phyloP scores from a whole-genome alignment of 2,797 vertebrate species.

The Tympanoctomys barrerae region DNA sequence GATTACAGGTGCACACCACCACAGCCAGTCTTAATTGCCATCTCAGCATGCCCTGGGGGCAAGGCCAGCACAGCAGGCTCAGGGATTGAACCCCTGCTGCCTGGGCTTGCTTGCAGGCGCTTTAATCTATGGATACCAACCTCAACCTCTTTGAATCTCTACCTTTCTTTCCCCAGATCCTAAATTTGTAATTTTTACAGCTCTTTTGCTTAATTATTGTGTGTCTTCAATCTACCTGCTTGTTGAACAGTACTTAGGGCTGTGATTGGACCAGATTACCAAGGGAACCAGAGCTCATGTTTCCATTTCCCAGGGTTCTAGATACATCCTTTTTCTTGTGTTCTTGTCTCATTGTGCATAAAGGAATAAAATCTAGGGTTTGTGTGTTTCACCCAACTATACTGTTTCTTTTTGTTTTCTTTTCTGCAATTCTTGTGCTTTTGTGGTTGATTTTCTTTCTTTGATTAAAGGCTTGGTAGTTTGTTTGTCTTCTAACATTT shows the following conservation, averaged over 20 bases:
- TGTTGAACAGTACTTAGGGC: not conserved
- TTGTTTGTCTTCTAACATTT: not conserved
- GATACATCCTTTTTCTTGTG: not conserved
- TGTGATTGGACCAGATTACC: not conserved
- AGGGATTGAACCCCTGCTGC: no score
- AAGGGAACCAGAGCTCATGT: not conserved
- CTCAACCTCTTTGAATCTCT: not conserved
- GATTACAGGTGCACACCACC: no score
- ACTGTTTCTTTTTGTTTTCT: not conserved
- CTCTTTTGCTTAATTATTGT: not conserved
- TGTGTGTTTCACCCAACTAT: not conserved
- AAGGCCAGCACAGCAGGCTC: no score
- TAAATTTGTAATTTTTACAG: not conserved
- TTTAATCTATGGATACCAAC: no score
- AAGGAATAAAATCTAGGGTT: not conserved
- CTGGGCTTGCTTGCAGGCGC: no score
- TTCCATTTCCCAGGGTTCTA: not conserved
- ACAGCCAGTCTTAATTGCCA: no score
- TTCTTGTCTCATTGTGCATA: not conserved
- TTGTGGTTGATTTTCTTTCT: conserved; percentile 1
- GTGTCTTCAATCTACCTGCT: not conserved
- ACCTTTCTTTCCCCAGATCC: not conserved
- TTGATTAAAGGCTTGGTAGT: not conserved
- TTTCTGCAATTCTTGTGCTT: not conserved
- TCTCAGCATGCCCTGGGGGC: no score